Evolutionary conservation across 1,140 invertebrate species (phyloP).

Genomic region (Pseudomyrmex concolor): DNA sequence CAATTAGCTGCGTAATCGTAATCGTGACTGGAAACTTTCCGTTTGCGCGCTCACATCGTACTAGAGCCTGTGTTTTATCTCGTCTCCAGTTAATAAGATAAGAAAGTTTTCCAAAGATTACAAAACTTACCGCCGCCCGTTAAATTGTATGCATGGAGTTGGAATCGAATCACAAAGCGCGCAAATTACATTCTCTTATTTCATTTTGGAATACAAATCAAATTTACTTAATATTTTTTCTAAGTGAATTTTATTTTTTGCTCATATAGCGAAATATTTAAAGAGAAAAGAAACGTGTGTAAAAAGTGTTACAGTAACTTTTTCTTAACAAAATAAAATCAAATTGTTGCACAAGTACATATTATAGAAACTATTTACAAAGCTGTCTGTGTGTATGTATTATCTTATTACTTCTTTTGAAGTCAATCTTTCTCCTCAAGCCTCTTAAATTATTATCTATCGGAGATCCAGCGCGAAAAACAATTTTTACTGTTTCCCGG

Average conservation of each 20-base stretch:
- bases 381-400: too few relatives aligned
- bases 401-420: too few relatives aligned
- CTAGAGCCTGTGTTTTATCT: slow-evolving; percentile 42
- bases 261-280: too few relatives aligned
- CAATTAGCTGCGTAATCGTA: slow-evolving; percentile 49
- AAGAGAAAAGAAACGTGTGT: too few relatives aligned
- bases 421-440: too few relatives aligned
- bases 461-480: not conserved
- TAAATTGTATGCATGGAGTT: slow-evolving; percentile 30
- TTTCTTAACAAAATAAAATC: too few relatives aligned
- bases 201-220: not conserved
- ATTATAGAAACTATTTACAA: too few relatives aligned
- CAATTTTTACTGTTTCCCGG: not conserved
- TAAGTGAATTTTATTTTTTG: not conserved
- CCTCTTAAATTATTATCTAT: not conserved
- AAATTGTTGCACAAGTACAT: too few relatives aligned
- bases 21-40: slow-evolving; percentile 30
- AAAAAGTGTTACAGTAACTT: too few relatives aligned
- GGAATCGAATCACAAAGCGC: not conserved
- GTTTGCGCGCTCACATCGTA: slow-evolving; percentile 17
- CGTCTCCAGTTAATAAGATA: slow-evolving; percentile 19
- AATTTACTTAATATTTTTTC: not conserved
- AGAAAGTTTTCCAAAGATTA: slow-evolving; percentile 51
- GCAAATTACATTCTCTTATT: not conserved
- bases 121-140: slow-evolving; percentile 34